A percentile compares a stretch with the other conserved stretches of the same genome.
These are phyloP conservation scores for Epinephelus awoara DNA, from an alignment of 2,797 vertebrate genomes.

Conservation along the genomic window DNA sequence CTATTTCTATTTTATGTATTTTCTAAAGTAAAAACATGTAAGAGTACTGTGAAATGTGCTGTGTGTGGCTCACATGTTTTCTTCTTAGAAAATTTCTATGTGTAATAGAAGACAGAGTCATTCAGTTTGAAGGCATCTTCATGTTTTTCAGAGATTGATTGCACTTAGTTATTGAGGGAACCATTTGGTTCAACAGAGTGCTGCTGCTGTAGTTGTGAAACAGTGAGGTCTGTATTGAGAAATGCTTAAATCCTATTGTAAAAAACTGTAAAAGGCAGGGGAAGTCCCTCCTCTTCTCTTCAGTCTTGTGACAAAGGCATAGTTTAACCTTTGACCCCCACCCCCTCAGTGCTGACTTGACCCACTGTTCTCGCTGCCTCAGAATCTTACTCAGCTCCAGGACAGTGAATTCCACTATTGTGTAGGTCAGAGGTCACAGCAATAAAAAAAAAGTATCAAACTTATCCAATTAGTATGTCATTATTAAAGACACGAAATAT, in stretches of 20 bases:
- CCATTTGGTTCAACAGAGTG: background rate
- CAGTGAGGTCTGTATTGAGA: background rate
- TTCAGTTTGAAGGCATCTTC: background rate
- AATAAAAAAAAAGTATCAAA: too few species aligned
- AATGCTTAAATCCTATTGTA: conserved; percentile 26
- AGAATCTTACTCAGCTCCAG: background rate
- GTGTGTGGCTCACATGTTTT: background rate
- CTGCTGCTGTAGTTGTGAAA: background rate
- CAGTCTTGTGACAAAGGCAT: conserved; percentile 38
- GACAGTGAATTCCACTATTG: background rate
- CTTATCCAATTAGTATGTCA: too few species aligned
- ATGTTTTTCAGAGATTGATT: background rate
- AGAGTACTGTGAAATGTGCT: background rate
- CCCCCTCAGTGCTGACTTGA: conserved; percentile 23
- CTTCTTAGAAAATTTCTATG: background rate
- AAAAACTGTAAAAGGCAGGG: background rate
- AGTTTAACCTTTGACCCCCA: conserved; percentile 56
- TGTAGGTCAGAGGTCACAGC: background rate
- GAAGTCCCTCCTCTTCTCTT: conserved; percentile 9
- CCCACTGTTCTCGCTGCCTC: conserved; percentile 5
- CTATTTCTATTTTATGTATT: background rate
- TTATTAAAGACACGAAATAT: too few species aligned
- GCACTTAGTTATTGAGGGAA: background rate
- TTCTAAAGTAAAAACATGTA: background rate
- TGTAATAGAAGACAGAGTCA: background rate